These are phyloP conservation scores for Lates calcarifer DNA, from an alignment of 2,113 vertebrate species.

Conservation along the genomic window DNA sequence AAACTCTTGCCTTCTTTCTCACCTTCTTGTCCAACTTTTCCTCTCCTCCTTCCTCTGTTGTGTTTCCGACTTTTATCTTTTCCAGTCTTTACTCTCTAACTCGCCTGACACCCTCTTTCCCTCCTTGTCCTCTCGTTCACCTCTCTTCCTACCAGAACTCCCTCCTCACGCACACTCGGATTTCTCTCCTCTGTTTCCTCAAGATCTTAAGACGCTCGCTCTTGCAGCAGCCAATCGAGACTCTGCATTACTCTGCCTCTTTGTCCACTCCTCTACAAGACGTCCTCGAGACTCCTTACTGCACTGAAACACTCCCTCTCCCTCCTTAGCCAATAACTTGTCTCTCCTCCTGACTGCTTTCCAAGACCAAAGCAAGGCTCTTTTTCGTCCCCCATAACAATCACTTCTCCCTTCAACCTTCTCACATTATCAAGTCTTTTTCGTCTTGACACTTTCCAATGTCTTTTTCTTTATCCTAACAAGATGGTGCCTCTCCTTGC, in stretches of 20 bases:
- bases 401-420: background rate
- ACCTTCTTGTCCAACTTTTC: conserved; percentile 19
- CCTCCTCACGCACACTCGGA: conserved; percentile 32
- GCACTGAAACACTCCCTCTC: conserved; percentile 56
- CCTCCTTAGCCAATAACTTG: conserved; percentile 66
- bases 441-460: background rate
- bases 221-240: conserved; percentile 33
- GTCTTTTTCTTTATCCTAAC: background rate
- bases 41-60: conserved; percentile 9
- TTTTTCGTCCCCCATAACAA: conserved; percentile 11
- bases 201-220: conserved; percentile 34
- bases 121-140: conserved; percentile 57
- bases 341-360: conserved; percentile 40
- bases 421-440: background rate
- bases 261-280: conserved; percentile 62
- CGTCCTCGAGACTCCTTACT: conserved; percentile 59
- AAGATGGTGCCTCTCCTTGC: background rate
- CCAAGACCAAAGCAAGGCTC: conserved; percentile 35
- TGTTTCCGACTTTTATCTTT: conserved; percentile 12
- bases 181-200: conserved; percentile 60
- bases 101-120: conserved; percentile 38
- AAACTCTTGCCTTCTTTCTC: conserved; percentile 79
- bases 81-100: conserved; percentile 31
- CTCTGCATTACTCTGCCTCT: conserved; percentile 34
- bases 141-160: conserved; percentile 39